Percentiles rank a stretch among this genome's conserved stretches.
These are phyloP conservation scores for Turritopsis rubra DNA, from an alignment of 30 jellyfish, hydroid and myxozoan genomes.

Conservation along the genomic window DNA sequence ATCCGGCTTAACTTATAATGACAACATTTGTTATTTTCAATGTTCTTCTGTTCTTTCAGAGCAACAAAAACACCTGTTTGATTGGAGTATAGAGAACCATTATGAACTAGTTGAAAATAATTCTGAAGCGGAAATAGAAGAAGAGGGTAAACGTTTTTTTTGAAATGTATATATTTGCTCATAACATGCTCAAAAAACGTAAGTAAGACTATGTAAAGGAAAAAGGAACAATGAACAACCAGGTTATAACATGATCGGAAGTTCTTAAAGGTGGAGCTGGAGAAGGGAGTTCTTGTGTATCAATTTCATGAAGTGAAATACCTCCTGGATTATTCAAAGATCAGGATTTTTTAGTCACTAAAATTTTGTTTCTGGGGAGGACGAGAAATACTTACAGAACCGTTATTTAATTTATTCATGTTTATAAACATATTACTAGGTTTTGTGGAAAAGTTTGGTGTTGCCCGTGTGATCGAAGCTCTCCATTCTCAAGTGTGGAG, in stretches of 20 bases:
- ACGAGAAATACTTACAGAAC: too few relatives aligned
- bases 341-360: neutral
- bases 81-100: neutral
- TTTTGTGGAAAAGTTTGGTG: conserved; percentile 61
- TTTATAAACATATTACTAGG: conserved; percentile 22
- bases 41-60: neutral
- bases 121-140: neutral
- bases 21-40: neutral
- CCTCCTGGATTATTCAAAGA: too few relatives aligned
- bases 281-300: too few relatives aligned
- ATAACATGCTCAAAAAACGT: too few relatives aligned
- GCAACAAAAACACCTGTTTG: neutral
- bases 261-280: too few relatives aligned
- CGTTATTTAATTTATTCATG: too few relatives aligned
- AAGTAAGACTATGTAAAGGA: too few relatives aligned
- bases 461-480: conserved; percentile 65
- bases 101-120: neutral
- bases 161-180: too few relatives aligned
- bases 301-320: too few relatives aligned
- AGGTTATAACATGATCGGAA: too few relatives aligned
- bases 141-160: neutral
- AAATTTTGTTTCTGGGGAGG: neutral
- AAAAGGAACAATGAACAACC: too few relatives aligned
- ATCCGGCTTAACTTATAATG: too few relatives aligned
- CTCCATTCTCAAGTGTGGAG: conserved; percentile 70